A percentile compares a stretch with the other conserved stretches of the same genome.
Conservation (phyloP, 2,113 vertebrate species). For the Pteronura brasiliensis region DNA sequence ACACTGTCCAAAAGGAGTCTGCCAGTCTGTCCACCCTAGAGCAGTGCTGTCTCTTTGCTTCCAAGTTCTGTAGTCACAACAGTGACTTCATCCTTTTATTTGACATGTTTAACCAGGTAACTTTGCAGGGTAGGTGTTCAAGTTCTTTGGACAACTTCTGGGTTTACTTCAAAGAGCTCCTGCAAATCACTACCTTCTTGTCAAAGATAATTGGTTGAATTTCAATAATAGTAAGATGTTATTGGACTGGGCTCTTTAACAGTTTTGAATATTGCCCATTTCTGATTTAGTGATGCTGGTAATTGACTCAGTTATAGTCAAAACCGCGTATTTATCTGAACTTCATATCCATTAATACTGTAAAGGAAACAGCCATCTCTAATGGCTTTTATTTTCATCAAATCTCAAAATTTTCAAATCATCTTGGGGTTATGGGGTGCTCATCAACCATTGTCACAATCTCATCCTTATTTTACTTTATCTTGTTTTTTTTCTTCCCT, state of each 20-base stretch:
- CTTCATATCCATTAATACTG: conserved; percentile 2
- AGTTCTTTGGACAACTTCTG: not conserved
- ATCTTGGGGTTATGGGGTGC: not conserved
- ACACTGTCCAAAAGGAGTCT: not conserved
- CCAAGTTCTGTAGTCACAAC: not conserved
- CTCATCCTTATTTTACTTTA: conserved; percentile 31
- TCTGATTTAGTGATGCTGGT: conserved; percentile 55
- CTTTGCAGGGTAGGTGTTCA: not conserved
- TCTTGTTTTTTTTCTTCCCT: not conserved
- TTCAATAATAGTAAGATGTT: conserved; percentile 45
- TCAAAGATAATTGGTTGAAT: conserved; percentile 51
- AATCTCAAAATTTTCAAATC: conserved; percentile 47
- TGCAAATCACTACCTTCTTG: conserved; percentile 16
- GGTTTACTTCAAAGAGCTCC: conserved; percentile 31
- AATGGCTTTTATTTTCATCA: conserved; percentile 39
- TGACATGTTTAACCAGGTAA: not conserved
- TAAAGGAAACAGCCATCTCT: conserved; percentile 30
- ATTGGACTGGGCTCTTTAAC: not conserved
- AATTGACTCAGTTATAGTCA: conserved; percentile 51
- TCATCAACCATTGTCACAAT: conserved; percentile 33
- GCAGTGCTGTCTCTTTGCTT: not conserved
- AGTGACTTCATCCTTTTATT: not conserved
- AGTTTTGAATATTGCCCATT: conserved; percentile 5
- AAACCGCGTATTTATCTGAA: conserved; percentile 53
- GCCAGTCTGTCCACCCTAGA: not conserved